phyloP scores from a whole-genome alignment of 2,113 vertebrate genomes.

The Coreoperca whiteheadi region DNA sequence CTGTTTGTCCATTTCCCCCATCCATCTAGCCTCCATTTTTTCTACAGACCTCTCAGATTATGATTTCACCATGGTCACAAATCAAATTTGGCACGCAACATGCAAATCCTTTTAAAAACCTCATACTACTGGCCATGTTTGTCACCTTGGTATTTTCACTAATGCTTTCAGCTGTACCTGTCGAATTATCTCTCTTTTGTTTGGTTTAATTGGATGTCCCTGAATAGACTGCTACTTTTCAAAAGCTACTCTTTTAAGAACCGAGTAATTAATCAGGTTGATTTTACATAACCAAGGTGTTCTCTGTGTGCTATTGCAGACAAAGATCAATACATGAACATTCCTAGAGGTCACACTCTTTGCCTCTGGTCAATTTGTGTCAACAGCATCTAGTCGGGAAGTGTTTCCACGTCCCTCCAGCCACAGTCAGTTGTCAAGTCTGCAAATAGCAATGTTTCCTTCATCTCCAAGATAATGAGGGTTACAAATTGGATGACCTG shows the following conservation, averaged over 20 bases:
- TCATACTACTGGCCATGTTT: background rate
- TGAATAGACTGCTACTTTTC: conserved; percentile 7
- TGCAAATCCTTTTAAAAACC: background rate
- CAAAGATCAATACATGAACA: conserved; percentile 4
- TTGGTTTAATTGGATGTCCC: conserved; percentile 30
- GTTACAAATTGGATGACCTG: conserved; percentile 42
- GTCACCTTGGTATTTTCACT: background rate
- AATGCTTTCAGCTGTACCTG: background rate
- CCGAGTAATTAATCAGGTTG: conserved; percentile 18
- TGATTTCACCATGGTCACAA: background rate
- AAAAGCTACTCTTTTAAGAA: conserved; percentile 3
- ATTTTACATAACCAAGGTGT: conserved; percentile 16
- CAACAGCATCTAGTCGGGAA: background rate
- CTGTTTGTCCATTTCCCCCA: background rate
- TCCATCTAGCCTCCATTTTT: background rate
- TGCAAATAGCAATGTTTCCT: conserved; percentile 8
- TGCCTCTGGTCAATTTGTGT: conserved; percentile 9
- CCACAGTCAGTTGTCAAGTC: conserved; percentile 19
- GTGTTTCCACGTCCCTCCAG: background rate
- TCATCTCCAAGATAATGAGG: conserved; percentile 46
- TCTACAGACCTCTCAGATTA: background rate
- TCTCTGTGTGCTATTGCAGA: background rate
- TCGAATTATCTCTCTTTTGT: conserved; percentile 26
- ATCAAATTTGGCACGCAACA: background rate
- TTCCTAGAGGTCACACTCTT: background rate